Percentiles rank a stretch among this genome's conserved stretches.
These are phyloP conservation scores for Operophtera brumata DNA, from an alignment of 2,888 invertebrate genomes.

Conservation along the genomic window DNA sequence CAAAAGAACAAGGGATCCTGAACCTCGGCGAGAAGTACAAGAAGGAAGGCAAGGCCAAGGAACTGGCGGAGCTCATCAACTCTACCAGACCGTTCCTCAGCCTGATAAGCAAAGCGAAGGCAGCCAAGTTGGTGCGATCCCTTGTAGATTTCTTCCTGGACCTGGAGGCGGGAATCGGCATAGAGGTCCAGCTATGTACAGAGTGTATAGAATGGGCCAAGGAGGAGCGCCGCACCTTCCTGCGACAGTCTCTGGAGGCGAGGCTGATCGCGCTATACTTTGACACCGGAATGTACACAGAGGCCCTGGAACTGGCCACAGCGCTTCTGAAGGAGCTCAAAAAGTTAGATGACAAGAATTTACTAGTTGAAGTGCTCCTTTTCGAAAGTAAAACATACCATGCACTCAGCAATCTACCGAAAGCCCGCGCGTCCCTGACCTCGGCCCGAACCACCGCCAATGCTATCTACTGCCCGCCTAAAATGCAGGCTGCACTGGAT, in stretches of 20 bases:
- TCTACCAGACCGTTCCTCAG: constrained; percentile 97
- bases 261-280: constrained; percentile 96
- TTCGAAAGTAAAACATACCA: constrained; percentile 99
- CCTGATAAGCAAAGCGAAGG: constrained; percentile 98
- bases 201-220: constrained; percentile 99
- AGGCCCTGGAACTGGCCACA: constrained; percentile 91
- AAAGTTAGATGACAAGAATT: constrained; percentile 99
- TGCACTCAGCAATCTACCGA: constrained; percentile 97
- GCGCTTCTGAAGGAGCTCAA: constrained; percentile 96
- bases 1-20: constrained; percentile 96
- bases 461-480: constrained; percentile 99
- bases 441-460: constrained; percentile 99
- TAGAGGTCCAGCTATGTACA: constrained; percentile 94
- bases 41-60: constrained; percentile 95
- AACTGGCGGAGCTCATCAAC: constrained; percentile 95
- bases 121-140: constrained; percentile 97
- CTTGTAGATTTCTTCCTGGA: constrained; percentile 98
- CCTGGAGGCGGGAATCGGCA: constrained; percentile 97
- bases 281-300: constrained; percentile 93
- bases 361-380: constrained; percentile 98
- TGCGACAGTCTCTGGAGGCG: constrained; percentile 97
- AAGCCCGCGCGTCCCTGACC: constrained; percentile 97
- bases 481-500: constrained; percentile 98
- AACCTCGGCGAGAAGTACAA: constrained; percentile 95
- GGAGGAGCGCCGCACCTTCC: constrained; percentile 97